These are phyloP conservation scores for Dolichotis patagonum DNA, from an alignment of 2,113 vertebrate species.

Conservation along the genomic window DNA sequence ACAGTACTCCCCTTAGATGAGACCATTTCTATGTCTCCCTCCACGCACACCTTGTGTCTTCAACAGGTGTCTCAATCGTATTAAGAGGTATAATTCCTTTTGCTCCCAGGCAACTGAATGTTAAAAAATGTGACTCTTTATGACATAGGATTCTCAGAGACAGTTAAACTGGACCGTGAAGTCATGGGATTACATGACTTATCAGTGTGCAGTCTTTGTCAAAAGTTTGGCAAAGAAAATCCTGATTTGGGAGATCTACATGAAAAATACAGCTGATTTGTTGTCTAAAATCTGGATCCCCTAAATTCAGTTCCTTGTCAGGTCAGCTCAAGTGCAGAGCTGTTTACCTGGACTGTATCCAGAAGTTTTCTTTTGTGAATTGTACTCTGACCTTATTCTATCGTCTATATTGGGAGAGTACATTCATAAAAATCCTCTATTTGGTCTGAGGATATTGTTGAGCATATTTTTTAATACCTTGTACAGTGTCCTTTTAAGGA, in stretches of 20 bases:
- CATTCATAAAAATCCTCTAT: background rate
- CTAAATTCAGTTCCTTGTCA: background rate
- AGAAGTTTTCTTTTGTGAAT: background rate
- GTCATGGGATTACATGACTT: background rate
- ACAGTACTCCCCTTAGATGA: background rate
- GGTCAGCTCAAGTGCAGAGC: background rate
- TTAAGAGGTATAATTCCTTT: background rate
- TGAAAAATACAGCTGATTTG: background rate
- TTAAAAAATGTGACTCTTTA: background rate
- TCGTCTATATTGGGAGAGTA: background rate
- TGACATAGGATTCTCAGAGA: conserved; percentile 10
- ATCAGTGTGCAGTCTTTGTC: background rate
- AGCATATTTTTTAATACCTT: background rate
- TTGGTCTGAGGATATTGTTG: background rate
- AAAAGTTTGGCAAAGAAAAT: conserved; percentile 38
- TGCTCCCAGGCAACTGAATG: background rate
- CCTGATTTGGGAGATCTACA: background rate
- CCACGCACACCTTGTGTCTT: background rate
- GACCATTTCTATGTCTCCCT: background rate
- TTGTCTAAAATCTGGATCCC: background rate
- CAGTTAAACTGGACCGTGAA: background rate
- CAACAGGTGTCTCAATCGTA: background rate
- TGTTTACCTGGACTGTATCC: background rate
- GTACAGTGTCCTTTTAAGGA: background rate
- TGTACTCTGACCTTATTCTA: background rate